phyloP scores from a whole-genome alignment of 2,888 invertebrate genomes.

The Mythimna albipuncta region DNA sequence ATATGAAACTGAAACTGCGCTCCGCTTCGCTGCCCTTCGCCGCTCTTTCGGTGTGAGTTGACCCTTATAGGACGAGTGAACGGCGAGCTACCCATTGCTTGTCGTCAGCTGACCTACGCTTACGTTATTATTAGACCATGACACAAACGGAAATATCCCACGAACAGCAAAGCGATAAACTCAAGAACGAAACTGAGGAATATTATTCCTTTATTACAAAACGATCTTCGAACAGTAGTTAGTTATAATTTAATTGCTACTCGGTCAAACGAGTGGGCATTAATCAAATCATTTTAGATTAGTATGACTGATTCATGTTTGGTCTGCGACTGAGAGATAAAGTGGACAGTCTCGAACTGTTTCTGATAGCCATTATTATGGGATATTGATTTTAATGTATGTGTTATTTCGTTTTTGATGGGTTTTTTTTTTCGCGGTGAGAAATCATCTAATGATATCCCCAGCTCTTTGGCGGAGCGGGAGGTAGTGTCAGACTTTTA shows the following conservation, averaged over 20 bases:
- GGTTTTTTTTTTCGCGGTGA: too few relatives aligned
- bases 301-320: slow-evolving; percentile 48
- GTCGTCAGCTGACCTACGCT: too few relatives aligned
- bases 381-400: slow-evolving; percentile 17
- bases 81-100: neutral
- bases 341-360: slow-evolving; percentile 15
- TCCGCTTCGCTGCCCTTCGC: too few relatives aligned
- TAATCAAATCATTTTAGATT: slow-evolving; percentile 55
- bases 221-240: slow-evolving; percentile 23
- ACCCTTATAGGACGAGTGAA: too few relatives aligned
- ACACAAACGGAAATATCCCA: neutral
- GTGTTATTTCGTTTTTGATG: slow-evolving; percentile 9
- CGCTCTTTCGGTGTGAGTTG: too few relatives aligned
- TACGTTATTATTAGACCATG: too few relatives aligned
- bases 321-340: slow-evolving; percentile 35
- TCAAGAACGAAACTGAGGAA: slow-evolving; percentile 11
- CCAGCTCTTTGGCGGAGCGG: too few relatives aligned
- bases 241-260: slow-evolving; percentile 46
- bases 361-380: slow-evolving; percentile 2
- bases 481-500: too few relatives aligned
- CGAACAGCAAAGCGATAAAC: neutral
- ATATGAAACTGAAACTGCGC: too few relatives aligned
- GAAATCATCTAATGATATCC: too few relatives aligned
- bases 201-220: slow-evolving; percentile 24
- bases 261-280: slow-evolving; percentile 38